Conservation (phyloP, 2,888 invertebrate species). For the Protophormia terraenovae region DNA sequence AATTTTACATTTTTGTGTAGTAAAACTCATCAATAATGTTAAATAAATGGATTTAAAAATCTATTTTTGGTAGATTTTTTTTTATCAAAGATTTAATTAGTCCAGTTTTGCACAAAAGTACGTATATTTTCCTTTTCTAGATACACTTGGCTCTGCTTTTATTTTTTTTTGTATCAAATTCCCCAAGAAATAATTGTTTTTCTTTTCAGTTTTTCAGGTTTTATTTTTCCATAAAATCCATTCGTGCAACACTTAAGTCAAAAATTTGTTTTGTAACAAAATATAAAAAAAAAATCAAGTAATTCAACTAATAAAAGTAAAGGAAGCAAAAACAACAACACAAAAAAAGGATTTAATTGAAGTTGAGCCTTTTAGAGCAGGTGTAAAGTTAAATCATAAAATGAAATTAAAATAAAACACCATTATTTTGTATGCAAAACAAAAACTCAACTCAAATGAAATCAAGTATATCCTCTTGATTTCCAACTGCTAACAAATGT, state of each 20-base stretch:
- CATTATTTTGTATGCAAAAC: slow-evolving; percentile 55
- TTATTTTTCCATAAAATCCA: slow-evolving; percentile 38
- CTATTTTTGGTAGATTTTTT: too few relatives aligned
- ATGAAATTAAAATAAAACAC: slow-evolving; percentile 78
- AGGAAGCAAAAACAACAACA: not conserved
- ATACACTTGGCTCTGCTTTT: not conserved
- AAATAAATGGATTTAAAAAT: too few relatives aligned
- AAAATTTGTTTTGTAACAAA: slow-evolving; percentile 50
- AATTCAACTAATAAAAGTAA: slow-evolving; percentile 25
- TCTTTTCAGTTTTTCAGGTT: slow-evolving; percentile 58
- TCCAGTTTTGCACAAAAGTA: too few relatives aligned
- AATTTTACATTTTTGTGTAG: too few relatives aligned
- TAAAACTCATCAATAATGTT: too few relatives aligned
- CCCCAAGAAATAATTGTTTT: slow-evolving; percentile 43
- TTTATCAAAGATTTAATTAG: too few relatives aligned
- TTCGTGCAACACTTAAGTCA: slow-evolving; percentile 33
- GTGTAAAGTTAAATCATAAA: slow-evolving; percentile 80
- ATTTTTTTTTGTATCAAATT: not conserved
- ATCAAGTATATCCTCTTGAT: slow-evolving; percentile 6
- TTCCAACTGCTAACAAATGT: too few relatives aligned
- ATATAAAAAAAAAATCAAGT: slow-evolving; percentile 19
- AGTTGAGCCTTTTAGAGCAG: slow-evolving; percentile 75
- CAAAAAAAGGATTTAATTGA: slow-evolving; percentile 75
- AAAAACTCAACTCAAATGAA: slow-evolving; percentile 40
- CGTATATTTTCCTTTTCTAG: too few relatives aligned